Percentiles rank a stretch among this genome's conserved stretches.
phyloP scores from a whole-genome alignment of 92 coral and sea anemone genomes.

The Pocillopora grandis region DNA sequence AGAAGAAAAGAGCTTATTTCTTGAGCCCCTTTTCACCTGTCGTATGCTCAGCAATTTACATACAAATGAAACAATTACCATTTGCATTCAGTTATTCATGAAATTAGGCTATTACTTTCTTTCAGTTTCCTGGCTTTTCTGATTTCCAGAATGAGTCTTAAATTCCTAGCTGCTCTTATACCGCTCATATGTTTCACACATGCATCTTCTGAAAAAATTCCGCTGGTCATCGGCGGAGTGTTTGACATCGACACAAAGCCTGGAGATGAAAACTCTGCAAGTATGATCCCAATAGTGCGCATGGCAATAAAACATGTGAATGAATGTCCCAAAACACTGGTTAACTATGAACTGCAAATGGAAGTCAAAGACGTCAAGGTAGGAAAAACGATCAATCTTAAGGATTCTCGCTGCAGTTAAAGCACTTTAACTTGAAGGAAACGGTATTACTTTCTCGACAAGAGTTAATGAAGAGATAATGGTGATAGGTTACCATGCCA shows the following conservation, averaged over 20 bases:
- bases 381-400: background rate
- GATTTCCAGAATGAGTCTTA: slow-evolving; percentile 9
- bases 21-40: background rate
- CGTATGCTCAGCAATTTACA: no score
- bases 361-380: slow-evolving; percentile 79
- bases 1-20: background rate
- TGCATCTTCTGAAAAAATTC: slow-evolving; percentile 34
- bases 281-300: slow-evolving; percentile 73
- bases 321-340: slow-evolving; percentile 50
- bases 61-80: no score
- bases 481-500: no score
- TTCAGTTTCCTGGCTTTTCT: background rate
- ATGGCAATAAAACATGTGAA: slow-evolving; percentile 75
- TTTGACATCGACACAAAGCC: slow-evolving; percentile 62
- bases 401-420: no score
- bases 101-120: background rate
- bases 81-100: background rate
- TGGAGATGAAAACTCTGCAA: slow-evolving; percentile 64
- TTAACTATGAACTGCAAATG: slow-evolving; percentile 54
- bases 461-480: no score
- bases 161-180: background rate
- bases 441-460: no score
- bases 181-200: background rate
- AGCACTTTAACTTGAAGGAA: no score
- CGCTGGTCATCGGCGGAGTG: slow-evolving; percentile 65